These are phyloP conservation scores for Xiphorhynchus erythropygius DNA, from an alignment of 2,797 vertebrate genomes.

Conservation along the genomic window DNA sequence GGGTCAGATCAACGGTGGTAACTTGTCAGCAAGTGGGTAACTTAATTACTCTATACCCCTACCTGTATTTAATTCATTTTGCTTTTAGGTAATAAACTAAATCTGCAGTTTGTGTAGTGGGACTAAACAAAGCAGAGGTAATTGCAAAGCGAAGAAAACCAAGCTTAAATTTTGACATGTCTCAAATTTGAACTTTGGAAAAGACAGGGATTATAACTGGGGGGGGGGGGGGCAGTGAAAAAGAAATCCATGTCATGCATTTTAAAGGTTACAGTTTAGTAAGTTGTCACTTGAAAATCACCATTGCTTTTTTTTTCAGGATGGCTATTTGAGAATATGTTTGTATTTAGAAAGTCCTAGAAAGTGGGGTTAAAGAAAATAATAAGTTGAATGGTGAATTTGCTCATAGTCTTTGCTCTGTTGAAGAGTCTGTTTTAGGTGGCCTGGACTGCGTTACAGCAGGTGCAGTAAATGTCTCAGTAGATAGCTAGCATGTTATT, in stretches of 20 bases:
- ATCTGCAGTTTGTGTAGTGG: neutral
- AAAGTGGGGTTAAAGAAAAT: neutral
- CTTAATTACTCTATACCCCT: neutral
- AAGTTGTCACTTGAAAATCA: neutral
- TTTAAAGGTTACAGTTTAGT: neutral
- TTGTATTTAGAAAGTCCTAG: neutral
- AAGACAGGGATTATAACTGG: neutral
- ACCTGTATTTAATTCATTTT: neutral
- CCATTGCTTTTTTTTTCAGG: neutral
- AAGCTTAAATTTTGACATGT: neutral
- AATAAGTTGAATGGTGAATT: neutral
- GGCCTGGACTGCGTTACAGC: neutral
- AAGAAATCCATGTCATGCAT: neutral
- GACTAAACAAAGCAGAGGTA: neutral
- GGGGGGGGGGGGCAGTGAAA: rapidly evolving
- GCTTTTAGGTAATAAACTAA: neutral
- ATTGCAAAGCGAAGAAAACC: neutral
- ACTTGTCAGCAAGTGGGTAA: neutral
- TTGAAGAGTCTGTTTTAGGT: neutral
- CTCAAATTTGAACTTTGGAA: neutral
- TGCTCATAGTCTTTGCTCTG: neutral
- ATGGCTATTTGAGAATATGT: neutral
- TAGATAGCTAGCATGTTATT: neutral
- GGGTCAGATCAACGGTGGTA: neutral
- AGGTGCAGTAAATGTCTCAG: neutral